Base-by-base conservation (phyloP, 2,113 vertebrate species). In the Lophura nycthemera region DNA sequence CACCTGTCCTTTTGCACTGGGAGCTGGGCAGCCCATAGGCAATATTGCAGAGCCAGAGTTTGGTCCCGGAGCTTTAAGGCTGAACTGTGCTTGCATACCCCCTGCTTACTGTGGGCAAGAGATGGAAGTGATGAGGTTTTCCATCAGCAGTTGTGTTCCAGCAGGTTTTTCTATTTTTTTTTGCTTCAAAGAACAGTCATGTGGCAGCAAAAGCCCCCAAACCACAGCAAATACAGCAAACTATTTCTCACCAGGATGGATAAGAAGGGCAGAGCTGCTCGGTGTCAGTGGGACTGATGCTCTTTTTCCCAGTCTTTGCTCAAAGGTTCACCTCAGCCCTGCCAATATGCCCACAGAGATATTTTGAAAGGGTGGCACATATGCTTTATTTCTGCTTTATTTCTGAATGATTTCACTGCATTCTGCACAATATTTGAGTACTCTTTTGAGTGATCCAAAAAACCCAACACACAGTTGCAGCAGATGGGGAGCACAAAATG, bases 391-490 rank as follows among this genome's bases (percentile, higher is more conserved):
- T 54, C 52, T 24, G 3, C 48, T 48, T 34, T 48, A 64, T 27
- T n/a, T 52, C 43, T 24, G 34, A 7, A 67, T 20, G 19, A 36
- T 54, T 79, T 61, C 25, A 3, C 34, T 36, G 8, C 48, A 1
- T 65, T 57, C 78, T 43, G 40, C 36, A 48, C 60, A 66, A 40
- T 8, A 65, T 91, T 72, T 87, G 63, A 54, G 57, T 17, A 3
- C 11, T 61, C 52, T 22, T 40, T 30, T 40, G 66, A 52, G 13
- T 80, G 76, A 86, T 32, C 32, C 16, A 12, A 75, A 75, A 24
- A 1, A 8, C 19, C 36, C 54, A 42, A 6, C 3, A 17, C 5
- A 4, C 1, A 6, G 6, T 34, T 82, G 2, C 12, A 83, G 72
- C 89, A 92, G 86, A 54, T 90, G 89, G 84, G 84, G 45, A 3